These are phyloP conservation scores for Vireo griseus DNA, from an alignment of 2,797 vertebrate species.

Conservation along the genomic window DNA sequence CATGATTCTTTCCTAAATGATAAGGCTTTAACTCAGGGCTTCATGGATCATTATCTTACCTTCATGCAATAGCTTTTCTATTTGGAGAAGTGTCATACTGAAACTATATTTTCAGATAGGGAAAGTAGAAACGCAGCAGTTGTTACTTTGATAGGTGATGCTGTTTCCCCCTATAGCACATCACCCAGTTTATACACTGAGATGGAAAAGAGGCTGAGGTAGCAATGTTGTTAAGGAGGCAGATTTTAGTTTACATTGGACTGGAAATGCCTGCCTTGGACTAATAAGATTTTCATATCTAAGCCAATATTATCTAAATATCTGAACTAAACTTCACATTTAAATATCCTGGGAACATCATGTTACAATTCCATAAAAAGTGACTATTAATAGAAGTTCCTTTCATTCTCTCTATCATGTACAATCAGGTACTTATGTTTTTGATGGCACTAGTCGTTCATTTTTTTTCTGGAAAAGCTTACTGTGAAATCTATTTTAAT, in stretches of 20 bases:
- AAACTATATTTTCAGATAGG: neutral
- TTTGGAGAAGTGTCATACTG: neutral
- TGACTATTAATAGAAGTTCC: neutral
- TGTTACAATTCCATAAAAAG: neutral
- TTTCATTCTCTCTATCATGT: fast-evolving
- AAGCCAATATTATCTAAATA: neutral
- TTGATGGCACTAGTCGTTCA: neutral
- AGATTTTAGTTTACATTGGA: neutral
- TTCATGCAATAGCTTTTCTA: neutral
- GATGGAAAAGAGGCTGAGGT: neutral
- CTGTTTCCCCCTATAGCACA: fast-evolving
- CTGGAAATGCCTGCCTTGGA: neutral
- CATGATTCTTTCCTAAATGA: neutral
- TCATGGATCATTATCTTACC: neutral
- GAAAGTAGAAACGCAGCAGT: neutral
- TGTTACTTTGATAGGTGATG: neutral
- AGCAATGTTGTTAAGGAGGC: neutral
- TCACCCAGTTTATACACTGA: neutral
- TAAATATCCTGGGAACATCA: neutral
- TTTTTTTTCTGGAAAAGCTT: neutral
- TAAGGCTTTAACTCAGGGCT: neutral
- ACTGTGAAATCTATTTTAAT: neutral
- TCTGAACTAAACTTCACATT: neutral
- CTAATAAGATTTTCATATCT: neutral
- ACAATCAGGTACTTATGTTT: neutral